Conservation (phyloP, 1,140 invertebrate species). For the Drosophila mojavensis region DNA sequence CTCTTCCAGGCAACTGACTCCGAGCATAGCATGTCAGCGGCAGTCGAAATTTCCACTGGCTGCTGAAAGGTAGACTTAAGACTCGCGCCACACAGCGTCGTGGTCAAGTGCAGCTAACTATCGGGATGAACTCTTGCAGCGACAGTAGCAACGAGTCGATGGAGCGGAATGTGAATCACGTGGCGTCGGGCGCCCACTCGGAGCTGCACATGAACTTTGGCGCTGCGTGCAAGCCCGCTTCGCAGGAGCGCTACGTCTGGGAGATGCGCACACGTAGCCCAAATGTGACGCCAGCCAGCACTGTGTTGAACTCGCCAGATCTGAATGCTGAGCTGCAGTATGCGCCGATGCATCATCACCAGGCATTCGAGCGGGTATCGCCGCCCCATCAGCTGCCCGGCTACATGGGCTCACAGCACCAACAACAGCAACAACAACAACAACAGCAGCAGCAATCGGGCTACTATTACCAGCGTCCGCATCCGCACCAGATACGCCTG, state of each 20-base stretch:
- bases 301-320: slow-evolving; percentile 83
- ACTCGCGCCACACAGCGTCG: background rate
- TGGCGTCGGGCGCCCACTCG: slow-evolving; percentile 18
- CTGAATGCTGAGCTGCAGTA: slow-evolving; percentile 71
- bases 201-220: slow-evolving; percentile 61
- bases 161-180: slow-evolving; percentile 44
- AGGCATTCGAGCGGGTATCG: slow-evolving; percentile 38
- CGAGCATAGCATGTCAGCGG: slow-evolving; percentile 59
- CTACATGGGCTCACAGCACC: slow-evolving; percentile 16
- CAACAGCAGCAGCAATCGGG: slow-evolving; percentile 8
- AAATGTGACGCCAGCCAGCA: slow-evolving; percentile 82
- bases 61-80: slow-evolving; percentile 41
- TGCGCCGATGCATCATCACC: slow-evolving; percentile 51
- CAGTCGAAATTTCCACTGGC: slow-evolving; percentile 48
- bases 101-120: background rate
- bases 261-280: slow-evolving; percentile 82
- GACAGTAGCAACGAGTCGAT: slow-evolving; percentile 71
- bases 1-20: slow-evolving; percentile 26
- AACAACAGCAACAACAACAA: slow-evolving; percentile 18
- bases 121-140: slow-evolving; percentile 67
- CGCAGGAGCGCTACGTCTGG: slow-evolving; percentile 81
- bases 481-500: slow-evolving; percentile 77
- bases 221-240: slow-evolving; percentile 25
- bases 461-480: slow-evolving; percentile 70
- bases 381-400: slow-evolving; percentile 32